Conservation (phyloP, 2,888 invertebrate genomes). For the Drosophila pseudotalamancana region DNA sequence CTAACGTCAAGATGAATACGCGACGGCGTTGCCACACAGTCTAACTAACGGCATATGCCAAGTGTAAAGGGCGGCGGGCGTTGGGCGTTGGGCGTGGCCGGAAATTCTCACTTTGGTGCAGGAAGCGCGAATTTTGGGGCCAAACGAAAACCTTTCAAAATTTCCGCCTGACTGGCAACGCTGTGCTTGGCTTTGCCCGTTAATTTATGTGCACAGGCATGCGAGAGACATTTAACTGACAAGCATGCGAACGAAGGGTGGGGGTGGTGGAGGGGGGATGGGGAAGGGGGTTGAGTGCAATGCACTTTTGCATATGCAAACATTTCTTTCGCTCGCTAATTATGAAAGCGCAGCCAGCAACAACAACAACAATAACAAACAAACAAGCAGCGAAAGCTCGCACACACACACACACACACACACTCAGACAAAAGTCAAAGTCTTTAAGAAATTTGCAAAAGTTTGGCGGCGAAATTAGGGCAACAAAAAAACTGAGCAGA, state of each 20-base stretch:
- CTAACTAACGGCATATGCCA: conserved; percentile 1
- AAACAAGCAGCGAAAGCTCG: conserved; percentile 13
- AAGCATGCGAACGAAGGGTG: not conserved
- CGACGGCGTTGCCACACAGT: conserved; percentile 33
- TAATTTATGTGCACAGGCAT: conserved; percentile 75
- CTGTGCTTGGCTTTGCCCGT: conserved; percentile 57
- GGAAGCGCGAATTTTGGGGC: conserved; percentile 59
- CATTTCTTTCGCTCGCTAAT: conserved; percentile 39
- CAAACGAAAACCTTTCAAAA: not conserved
- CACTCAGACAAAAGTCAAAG: not conserved
- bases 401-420: not conserved
- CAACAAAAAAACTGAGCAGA: conserved; percentile 39
- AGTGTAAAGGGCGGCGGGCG: not conserved
- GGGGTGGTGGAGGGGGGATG: not conserved
- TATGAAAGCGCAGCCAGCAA: conserved; percentile 24
- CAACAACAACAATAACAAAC: conserved; percentile 2
- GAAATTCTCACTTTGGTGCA: conserved; percentile 75
- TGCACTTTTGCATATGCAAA: conserved; percentile 59
- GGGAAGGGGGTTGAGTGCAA: conserved; percentile 9
- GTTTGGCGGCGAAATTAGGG: conserved; percentile 49
- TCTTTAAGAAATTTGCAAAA: conserved; percentile 56
- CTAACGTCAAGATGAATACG: conserved; percentile 67
- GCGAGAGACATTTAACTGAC: conserved; percentile 57
- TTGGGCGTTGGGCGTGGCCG: conserved; percentile 14
- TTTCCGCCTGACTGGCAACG: conserved; percentile 69